phyloP scores from a whole-genome alignment of 2,888 invertebrate genomes.

The Leptopterna dolabrata region DNA sequence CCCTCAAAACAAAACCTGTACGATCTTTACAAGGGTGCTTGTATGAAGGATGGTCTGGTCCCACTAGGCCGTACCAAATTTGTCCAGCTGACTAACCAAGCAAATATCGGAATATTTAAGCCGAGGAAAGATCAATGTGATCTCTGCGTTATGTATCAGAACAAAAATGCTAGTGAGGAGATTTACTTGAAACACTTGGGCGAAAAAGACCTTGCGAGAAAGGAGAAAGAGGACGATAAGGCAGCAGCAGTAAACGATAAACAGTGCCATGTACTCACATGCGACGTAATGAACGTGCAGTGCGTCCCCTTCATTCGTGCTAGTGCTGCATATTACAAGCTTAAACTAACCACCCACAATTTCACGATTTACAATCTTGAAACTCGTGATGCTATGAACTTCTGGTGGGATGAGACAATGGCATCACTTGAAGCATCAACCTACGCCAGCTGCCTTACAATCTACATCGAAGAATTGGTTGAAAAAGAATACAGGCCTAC shows the following conservation, averaged over 20 bases:
- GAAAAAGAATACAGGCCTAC: background rate
- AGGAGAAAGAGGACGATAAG: too few relatives aligned
- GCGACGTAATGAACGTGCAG: conserved; percentile 11
- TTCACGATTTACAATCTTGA: background rate
- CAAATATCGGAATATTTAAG: too few relatives aligned
- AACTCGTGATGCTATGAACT: background rate
- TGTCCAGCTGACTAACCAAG: too few relatives aligned
- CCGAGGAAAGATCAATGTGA: too few relatives aligned
- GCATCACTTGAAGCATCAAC: background rate
- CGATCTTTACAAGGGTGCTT: too few relatives aligned
- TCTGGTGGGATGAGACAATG: background rate
- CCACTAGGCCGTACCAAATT: too few relatives aligned
- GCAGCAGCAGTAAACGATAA: background rate
- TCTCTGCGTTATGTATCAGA: too few relatives aligned
- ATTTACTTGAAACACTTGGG: too few relatives aligned
- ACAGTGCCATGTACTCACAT: background rate
- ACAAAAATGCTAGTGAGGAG: too few relatives aligned
- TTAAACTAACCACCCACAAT: background rate
- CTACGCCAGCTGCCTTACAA: background rate
- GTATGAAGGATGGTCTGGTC: too few relatives aligned
- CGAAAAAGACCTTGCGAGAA: too few relatives aligned
- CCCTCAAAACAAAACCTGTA: too few relatives aligned
- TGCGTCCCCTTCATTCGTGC: background rate
- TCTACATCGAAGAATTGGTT: background rate
- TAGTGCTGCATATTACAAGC: conserved; percentile 7